A percentile compares a stretch with the other conserved stretches of the same genome.
Evolutionary conservation across 2,888 invertebrate genomes (phyloP).

Genomic region (Acrobeloides nanus): DNA sequence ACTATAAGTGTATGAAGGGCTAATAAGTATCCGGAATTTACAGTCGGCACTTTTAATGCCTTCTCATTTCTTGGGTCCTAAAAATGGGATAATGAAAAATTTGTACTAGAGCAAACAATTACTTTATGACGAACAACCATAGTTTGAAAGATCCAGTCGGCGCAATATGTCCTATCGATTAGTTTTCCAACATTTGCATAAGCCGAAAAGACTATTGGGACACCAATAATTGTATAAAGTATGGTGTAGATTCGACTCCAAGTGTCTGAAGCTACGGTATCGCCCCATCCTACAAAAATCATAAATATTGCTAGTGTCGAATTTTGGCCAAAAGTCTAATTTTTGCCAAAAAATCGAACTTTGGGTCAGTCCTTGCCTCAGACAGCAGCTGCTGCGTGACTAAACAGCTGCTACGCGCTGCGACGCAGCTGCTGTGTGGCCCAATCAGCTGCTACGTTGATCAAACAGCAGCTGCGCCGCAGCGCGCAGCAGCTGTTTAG

Average conservation of each 20-base stretch:
- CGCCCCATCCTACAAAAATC: conserved; percentile 18
- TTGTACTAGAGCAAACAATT: not conserved
- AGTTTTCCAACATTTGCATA: conserved; percentile 20
- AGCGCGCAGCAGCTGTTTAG: no score
- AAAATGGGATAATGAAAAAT: no score
- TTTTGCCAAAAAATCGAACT: no score
- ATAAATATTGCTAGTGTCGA: no score
- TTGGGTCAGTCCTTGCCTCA: no score
- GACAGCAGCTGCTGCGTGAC: no score
- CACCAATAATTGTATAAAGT: conserved; percentile 14
- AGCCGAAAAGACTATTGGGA: conserved; percentile 22
- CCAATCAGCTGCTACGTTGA: no score
- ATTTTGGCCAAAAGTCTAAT: no score
- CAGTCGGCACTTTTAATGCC: conserved; percentile 13
- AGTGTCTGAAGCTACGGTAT: conserved; percentile 10
- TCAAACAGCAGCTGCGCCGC: no score
- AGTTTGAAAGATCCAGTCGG: conserved; percentile 17
- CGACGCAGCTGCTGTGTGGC: no score
- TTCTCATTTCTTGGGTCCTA: not conserved
- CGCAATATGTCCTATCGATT: conserved; percentile 20
- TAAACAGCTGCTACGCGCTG: no score
- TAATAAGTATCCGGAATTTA: conserved; percentile 17
- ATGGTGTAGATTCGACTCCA: conserved; percentile 15
- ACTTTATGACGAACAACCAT: conserved; percentile 11
- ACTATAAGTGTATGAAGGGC: conserved; percentile 21